Conservation (phyloP, 2,113 vertebrate species). For the Bothrops jararaca region DNA sequence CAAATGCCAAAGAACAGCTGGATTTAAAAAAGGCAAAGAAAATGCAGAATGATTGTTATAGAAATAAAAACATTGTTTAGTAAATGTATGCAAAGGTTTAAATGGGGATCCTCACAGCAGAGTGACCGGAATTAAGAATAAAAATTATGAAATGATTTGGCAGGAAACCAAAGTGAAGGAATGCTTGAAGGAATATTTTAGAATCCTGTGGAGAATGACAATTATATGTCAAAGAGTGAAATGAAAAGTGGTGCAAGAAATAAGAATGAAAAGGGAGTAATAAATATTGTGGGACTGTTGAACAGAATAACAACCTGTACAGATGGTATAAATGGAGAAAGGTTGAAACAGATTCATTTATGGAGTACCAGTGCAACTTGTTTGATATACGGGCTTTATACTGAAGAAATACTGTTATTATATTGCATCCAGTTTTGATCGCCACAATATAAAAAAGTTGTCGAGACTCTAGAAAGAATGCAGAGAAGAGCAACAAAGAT, state of each 20-base stretch:
- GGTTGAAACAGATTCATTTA: background rate
- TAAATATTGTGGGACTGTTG: background rate
- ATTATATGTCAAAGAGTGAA: background rate
- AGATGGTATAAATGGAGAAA: background rate
- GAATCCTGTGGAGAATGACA: background rate
- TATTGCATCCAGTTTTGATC: background rate
- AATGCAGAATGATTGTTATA: background rate
- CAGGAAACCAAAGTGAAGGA: background rate
- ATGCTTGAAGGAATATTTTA: background rate
- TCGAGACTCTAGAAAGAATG: background rate
- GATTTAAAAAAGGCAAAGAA: background rate
- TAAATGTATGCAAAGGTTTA: background rate
- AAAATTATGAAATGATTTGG: background rate
- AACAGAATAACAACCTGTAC: background rate
- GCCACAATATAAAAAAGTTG: background rate
- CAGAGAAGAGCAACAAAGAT: background rate
- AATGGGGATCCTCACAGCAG: background rate
- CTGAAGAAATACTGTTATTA: background rate
- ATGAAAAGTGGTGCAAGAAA: background rate
- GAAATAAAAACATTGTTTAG: background rate
- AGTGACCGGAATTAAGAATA: background rate
- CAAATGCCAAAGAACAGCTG: background rate
- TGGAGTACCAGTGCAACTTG: background rate
- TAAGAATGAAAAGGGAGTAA: background rate
- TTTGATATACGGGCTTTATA: background rate